Evolutionary conservation across 1,140 invertebrate species (phyloP).

Genomic region (Sarcophaga peregrina): DNA sequence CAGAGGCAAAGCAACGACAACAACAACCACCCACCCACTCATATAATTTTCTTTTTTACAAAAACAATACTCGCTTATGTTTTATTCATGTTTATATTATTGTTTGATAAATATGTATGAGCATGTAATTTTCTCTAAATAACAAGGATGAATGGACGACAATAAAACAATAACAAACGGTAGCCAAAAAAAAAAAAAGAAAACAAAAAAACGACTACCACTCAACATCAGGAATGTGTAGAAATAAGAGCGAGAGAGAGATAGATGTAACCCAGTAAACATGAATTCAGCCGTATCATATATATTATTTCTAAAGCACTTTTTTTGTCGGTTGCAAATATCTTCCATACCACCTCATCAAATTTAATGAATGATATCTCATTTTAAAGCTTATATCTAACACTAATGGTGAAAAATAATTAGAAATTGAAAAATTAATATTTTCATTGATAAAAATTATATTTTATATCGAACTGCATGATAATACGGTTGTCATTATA

Average conservation of each 20-base stretch:
- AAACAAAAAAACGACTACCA: not conserved
- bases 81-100: constrained; percentile 3
- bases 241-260: not conserved
- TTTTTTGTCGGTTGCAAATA: too few species aligned
- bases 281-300: not conserved
- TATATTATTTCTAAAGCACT: too few species aligned
- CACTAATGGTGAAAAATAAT: too few species aligned
- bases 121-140: not conserved
- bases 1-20: not conserved
- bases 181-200: not conserved
- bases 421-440: too few species aligned
- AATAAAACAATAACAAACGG: too few species aligned
- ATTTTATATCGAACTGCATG: too few species aligned
- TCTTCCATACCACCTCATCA: too few species aligned
- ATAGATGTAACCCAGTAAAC: not conserved
- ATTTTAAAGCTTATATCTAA: too few species aligned
- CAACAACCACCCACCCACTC: not conserved
- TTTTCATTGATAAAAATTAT: too few species aligned
- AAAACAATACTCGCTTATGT: not conserved
- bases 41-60: not conserved
- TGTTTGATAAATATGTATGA: not conserved
- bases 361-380: too few species aligned
- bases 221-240: not conserved
- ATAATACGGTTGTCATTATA: too few species aligned
- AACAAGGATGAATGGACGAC: not conserved